Evolutionary conservation across 2,113 vertebrate genomes (phyloP), one percentile per base, ranked within the genome.

Genomic region (Pterocles orientalis): DNA sequence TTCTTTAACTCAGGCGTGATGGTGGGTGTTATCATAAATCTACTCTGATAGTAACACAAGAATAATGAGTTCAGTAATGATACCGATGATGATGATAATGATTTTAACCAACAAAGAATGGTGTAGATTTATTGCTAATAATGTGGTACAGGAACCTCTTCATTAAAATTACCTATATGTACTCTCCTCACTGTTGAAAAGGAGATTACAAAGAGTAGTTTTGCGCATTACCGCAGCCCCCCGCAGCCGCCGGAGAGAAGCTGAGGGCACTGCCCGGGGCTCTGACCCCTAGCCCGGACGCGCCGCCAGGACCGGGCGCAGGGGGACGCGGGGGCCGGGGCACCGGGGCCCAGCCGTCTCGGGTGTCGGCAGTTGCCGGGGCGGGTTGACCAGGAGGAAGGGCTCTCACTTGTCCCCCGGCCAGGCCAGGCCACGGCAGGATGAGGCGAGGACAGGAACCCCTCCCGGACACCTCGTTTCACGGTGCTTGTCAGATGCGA

Each of bases 61-160:
- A 98, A 98, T 99, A 99, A 99, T 98, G 98, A 98, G 98, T 98
- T 99, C 98, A 98, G 98, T 98, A 98, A 98, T 98, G 98, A 98
- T 98, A 98, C 98, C 97, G 96, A 98, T 98, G 98, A 98, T 98
- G 98, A 98, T 98, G 98, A 98, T 98, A 98, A 99, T 98, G 98
- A 98, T 98, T 98, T 98, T 98, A 98, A 98, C 98, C 98, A 98
- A 98, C 98, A 98, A 98, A 98, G 98, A 98, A 98, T 97, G 97
- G 98, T 98, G 98, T 98, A 99, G 98, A 98, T 98, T 98, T 99
- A 99, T 98, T 98, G 98, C 98, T 98, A 99, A 98, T 98, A 98
- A 99, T 98, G 98, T 98, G 98, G 97, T 98, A 98, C 98, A 98
- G 98, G 98, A 98, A 98, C 97, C 97, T 98, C 98, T 98, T 98